phyloP scores from a whole-genome alignment of 2,888 invertebrate species.

The Neuroscelio doddi region DNA sequence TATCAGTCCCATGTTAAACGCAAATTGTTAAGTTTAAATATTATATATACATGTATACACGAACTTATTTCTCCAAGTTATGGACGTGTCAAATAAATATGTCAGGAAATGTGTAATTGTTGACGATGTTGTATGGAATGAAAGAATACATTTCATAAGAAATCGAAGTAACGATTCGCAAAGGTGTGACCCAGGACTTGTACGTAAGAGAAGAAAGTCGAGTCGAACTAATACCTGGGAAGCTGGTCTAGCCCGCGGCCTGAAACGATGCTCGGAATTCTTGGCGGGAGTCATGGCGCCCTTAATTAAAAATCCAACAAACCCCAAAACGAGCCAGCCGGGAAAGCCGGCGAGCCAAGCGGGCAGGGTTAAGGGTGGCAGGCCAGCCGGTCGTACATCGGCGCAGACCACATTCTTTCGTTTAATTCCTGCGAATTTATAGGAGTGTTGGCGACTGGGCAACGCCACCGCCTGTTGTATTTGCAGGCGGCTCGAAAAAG shows the following conservation, averaged over 20 bases:
- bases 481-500: slow-evolving; percentile 50
- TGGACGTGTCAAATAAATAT: too few species aligned
- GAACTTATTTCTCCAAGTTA: too few species aligned
- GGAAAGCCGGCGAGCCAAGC: slow-evolving; percentile 30
- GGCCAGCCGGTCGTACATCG: slow-evolving; percentile 64
- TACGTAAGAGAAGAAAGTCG: slow-evolving; percentile 7
- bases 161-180: slow-evolving; percentile 22
- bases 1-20: too few species aligned
- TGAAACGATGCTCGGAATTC: slow-evolving; percentile 67
- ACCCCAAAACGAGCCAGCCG: slow-evolving; percentile 61
- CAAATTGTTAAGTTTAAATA: too few species aligned
- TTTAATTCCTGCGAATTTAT: slow-evolving; percentile 72
- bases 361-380: slow-evolving; percentile 61
- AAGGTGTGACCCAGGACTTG: slow-evolving; percentile 24
- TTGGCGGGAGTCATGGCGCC: slow-evolving; percentile 70
- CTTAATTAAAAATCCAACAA: slow-evolving; percentile 73
- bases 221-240: slow-evolving; percentile 48
- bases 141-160: too few species aligned
- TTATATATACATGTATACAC: too few species aligned
- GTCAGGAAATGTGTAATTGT: too few species aligned
- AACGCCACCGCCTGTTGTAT: slow-evolving; percentile 54
- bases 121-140: too few species aligned
- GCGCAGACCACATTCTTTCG: slow-evolving; percentile 71
- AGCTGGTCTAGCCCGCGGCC: slow-evolving; percentile 49
- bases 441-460: slow-evolving; percentile 61